Evolutionary conservation across 2,888 invertebrate species (phyloP), one percentile per base, ranked within the genome.

Genomic region (Tupiocoris notatus): DNA sequence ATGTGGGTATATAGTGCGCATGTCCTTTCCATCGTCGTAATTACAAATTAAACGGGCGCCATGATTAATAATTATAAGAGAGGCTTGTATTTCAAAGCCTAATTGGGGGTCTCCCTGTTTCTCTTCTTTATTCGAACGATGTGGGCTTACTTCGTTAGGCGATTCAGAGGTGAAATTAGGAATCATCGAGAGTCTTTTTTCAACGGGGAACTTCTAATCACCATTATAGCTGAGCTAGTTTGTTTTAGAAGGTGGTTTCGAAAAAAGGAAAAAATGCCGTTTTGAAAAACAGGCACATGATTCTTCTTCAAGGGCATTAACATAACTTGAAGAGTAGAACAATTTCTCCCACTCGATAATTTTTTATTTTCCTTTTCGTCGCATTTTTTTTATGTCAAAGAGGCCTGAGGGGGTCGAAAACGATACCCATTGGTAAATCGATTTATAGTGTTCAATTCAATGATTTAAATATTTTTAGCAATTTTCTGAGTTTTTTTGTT

Each of bases 61-160:
- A 65, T 65, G 65, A 65, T 65, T 65, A 65, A 21, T 65, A 65
- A 65, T 65, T n/a, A n/a, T 25, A 65, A 65, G 65, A 18, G 25
- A 24, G 39, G 65, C 65, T 65, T 65, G 39, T 65, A 65, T 65
- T 65, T 25, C 65, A 65, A 2, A 12, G 65, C n/a, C 65, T 20
- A 25, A 25, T 16, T 12, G 21, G 18, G 24, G 24, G 62, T 16
- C 24, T 16, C 24, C 12, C 22, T 62, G 22, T 62, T 62, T 62
- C 22, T 6, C n/a, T n/a, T n/a, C 6, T 16, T n/a, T 24, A 9
- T 58, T 3, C 9, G 1, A 6, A 24, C 16, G 62, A 2, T 20
- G 22, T 62, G 1, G 62, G 62, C 62, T 9, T 2, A 24, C 1
- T 62, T 62, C n/a, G 62, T 62, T 62, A 21, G 16, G 62, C 16